Evolutionary conservation across 1,140 invertebrate genomes (phyloP).

Genomic region (Eciton burchellii): DNA sequence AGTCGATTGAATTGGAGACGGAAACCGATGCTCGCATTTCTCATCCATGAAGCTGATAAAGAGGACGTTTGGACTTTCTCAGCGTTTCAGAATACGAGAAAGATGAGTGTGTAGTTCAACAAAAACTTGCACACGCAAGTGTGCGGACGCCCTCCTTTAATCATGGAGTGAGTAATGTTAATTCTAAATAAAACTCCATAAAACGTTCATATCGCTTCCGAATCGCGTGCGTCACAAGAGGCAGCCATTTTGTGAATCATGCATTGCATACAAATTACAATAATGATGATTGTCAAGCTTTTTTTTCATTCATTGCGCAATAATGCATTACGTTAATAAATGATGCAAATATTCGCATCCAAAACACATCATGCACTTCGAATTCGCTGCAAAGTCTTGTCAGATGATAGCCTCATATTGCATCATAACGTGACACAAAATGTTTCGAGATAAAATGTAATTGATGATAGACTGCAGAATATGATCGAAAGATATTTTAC

Average conservation of each 20-base stretch:
- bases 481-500: too few species aligned
- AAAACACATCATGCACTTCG: not conserved
- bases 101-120: slow-evolving; percentile 81
- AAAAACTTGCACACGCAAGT: slow-evolving; percentile 83
- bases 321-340: not conserved
- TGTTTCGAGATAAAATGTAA: not conserved
- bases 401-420: slow-evolving; percentile 45
- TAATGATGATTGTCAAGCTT: not conserved
- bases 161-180: slow-evolving; percentile 81
- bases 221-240: not conserved
- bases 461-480: too few species aligned
- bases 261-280: too few species aligned
- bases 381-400: not conserved
- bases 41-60: slow-evolving; percentile 59
- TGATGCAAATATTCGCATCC: not conserved
- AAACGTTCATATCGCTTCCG: not conserved
- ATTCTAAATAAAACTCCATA: not conserved
- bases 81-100: slow-evolving; percentile 63
- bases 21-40: slow-evolving; percentile 55
- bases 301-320: not conserved
- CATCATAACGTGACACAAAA: slow-evolving; percentile 54
- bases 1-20: slow-evolving; percentile 28
- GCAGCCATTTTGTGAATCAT: slow-evolving; percentile 76
- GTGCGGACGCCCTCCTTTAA: slow-evolving; percentile 78
- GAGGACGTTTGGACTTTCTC: slow-evolving; percentile 56